Conservation (phyloP, 1,140 invertebrate species). For the Drosophila bipectinata region DNA sequence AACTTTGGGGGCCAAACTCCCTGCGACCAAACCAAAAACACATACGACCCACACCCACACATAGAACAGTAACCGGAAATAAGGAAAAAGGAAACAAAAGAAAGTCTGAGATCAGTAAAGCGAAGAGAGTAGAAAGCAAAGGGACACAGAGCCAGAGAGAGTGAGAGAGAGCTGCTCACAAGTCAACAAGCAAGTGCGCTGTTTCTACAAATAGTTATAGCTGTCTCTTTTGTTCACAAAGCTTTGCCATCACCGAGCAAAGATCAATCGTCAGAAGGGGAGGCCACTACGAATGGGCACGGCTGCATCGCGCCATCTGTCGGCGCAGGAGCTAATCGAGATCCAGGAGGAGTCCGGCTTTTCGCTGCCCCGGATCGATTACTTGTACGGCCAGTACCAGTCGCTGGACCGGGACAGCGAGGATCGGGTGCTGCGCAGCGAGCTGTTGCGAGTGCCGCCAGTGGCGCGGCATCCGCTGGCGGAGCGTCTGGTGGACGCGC, state of each 20-base stretch:
- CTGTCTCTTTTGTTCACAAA: too few species aligned
- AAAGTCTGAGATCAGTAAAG: not conserved
- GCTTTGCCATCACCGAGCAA: too few species aligned
- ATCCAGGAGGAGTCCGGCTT: conserved; percentile 45
- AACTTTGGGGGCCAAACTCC: too few species aligned
- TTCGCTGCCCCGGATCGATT: conserved; percentile 41
- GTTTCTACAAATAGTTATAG: too few species aligned
- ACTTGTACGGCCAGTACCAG: conserved; percentile 46
- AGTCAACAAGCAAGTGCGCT: too few species aligned
- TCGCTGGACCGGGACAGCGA: conserved; percentile 34
- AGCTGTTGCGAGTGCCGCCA: conserved; percentile 32
- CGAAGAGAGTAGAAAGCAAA: not conserved
- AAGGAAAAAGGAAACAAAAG: not conserved
- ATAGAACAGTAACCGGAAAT: not conserved
- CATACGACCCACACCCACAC: not conserved
- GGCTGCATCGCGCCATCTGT: conserved; percentile 30
- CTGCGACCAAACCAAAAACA: not conserved
- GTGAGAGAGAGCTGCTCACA: too few species aligned
- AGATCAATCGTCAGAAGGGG: too few species aligned
- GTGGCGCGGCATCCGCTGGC: conserved; percentile 45
- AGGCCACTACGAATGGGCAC: conserved; percentile 28
- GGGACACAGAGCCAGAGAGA: not conserved
- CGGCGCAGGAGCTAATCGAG: conserved; percentile 18
- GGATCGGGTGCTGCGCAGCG: conserved; percentile 35
- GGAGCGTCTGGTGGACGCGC: conserved; percentile 31